Conservation (phyloP, 2,113 vertebrate species). For the Neofelis nebulosa region DNA sequence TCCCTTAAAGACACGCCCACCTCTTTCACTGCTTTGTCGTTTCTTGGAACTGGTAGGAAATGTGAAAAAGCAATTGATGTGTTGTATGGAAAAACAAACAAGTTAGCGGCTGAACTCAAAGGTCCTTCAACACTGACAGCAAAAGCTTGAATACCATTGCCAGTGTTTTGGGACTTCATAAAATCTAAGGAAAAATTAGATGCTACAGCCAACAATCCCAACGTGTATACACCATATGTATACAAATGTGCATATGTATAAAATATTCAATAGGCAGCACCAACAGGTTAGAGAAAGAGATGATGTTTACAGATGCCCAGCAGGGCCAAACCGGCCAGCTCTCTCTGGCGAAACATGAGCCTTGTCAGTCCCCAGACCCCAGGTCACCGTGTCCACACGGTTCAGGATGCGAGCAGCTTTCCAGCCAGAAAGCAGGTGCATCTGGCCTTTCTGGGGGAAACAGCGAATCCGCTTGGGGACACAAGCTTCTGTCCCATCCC, state of each 20-base stretch:
- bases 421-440: background rate
- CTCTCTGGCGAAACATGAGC: background rate
- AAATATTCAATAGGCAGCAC: background rate
- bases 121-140: background rate
- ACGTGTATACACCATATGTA: background rate
- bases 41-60: background rate
- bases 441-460: background rate
- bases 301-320: background rate
- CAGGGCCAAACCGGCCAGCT: background rate
- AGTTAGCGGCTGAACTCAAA: background rate
- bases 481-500: background rate
- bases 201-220: background rate
- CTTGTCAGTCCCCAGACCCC: background rate
- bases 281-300: background rate
- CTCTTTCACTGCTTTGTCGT: background rate
- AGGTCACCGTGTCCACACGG: rapidly evolving
- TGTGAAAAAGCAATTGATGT: background rate
- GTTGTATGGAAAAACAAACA: background rate
- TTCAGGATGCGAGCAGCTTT: too few relatives aligned
- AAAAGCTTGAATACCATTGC: background rate
- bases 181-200: background rate
- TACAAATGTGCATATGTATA: background rate
- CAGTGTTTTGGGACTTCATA: background rate
- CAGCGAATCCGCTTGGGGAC: background rate
- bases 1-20: rapidly evolving